Evolutionary conservation across 2,113 vertebrate genomes (phyloP), one percentile per base, ranked within the genome.

Genomic region (Cnemophilus loriae): DNA sequence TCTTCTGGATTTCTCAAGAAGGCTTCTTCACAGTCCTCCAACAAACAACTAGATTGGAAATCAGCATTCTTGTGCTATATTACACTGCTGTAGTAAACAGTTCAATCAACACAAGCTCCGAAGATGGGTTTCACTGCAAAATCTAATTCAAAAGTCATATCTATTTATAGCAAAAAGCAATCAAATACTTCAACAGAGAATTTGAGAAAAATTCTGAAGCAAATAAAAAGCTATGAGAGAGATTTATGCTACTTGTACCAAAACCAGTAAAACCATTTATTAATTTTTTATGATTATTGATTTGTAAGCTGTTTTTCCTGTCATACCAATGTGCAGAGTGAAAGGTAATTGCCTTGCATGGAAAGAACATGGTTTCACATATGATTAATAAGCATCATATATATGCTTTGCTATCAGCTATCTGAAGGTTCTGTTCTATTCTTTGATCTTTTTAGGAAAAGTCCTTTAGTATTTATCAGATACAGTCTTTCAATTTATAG

Each of bases 21-120:
- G 46, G 98, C 98, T 97, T 99, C 99, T 94, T 99, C 98, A 87
- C 98, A 99, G 93, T 99, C 99, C 92, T 99, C 98, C 94, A 98
- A 76, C 90, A 99, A 96, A 79, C 97, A 97, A 94, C 99, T 99
- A 96, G 78, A 97, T 96, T 89, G 93, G 93, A 97, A 96, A 97
- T 88, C 80, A 93, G 85, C 90, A 98, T 97, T 97, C 86, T 93
- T 95, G 93, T 88, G 93, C 83, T 97, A 96, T 78, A 96, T 77
- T 96, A 96, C 82, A 94, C 74, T 80, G 95, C 70, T 90, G 90
- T 55, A 96, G 90, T 61, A 93, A 96, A 92, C 63, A 84, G 79
- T 94, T 92, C 70, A 94, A 92, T 91, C 84, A 97, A 89, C 90
- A 86, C 35, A 86, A 96, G 50, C 89, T 82, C 60, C 17, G 1